Percentiles rank a stretch among this genome's conserved stretches.
These are phyloP conservation scores for Drosophila melanosoma DNA, from an alignment of 2,888 invertebrate species.

Conservation along the genomic window DNA sequence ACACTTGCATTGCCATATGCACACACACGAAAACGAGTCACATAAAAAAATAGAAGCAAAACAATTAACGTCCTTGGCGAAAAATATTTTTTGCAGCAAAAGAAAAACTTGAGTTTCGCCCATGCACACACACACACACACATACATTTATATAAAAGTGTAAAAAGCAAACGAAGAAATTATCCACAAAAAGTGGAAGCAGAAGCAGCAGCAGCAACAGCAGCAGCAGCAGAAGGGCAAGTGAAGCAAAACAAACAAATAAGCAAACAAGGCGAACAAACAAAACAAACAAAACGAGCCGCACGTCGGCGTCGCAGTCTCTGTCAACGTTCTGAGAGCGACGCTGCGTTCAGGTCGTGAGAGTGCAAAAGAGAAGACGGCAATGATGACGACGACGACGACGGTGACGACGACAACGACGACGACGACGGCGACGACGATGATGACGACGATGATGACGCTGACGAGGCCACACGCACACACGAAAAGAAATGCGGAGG, in stretches of 20 bases:
- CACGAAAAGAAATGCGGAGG: constrained; percentile 69
- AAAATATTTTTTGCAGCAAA: constrained; percentile 73
- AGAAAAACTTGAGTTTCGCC: constrained; percentile 75
- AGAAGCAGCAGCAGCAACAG: constrained; percentile 31
- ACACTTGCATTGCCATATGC: constrained; percentile 3
- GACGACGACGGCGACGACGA: constrained; percentile 16
- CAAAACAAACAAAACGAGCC: constrained; percentile 54
- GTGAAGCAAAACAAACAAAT: constrained; percentile 68
- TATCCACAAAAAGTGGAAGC: constrained; percentile 52
- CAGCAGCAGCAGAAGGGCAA: constrained; percentile 25
- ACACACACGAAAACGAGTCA: constrained; percentile 36
- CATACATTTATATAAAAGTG: constrained; percentile 55
- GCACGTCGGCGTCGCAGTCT: constrained; percentile 33
- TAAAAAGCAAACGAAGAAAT: constrained; percentile 70
- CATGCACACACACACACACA: constrained; percentile 12
- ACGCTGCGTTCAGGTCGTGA: constrained; percentile 49
- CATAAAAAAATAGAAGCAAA: constrained; percentile 79
- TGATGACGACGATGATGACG: constrained; percentile 24
- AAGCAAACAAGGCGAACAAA: constrained; percentile 69
- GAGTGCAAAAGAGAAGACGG: constrained; percentile 73
- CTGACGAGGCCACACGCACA: constrained; percentile 41
- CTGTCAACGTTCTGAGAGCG: constrained; percentile 43
- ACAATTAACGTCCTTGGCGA: constrained; percentile 81
- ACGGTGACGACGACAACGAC: neutral
- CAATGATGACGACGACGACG: constrained; percentile 43